phyloP scores from a whole-genome alignment of 1,140 invertebrate genomes.

The Drepana arcuata region DNA sequence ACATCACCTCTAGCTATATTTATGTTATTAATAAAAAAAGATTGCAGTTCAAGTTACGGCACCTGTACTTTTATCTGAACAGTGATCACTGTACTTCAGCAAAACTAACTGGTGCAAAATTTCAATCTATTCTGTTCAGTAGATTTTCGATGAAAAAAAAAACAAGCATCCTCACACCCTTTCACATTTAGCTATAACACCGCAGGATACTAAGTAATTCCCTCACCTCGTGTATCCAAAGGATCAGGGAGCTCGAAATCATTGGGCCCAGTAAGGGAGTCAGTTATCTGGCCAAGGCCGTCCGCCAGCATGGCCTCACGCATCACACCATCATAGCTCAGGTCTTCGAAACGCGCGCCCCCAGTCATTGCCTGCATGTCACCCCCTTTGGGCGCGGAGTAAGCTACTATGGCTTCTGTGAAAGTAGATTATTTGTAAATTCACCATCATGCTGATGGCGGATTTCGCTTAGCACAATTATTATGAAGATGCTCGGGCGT shows the following conservation, averaged over 20 bases:
- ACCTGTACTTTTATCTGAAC: too few relatives aligned
- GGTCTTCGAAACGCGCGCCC: conserved; percentile 86
- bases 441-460: conserved; percentile 31
- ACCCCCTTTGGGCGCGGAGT: conserved; percentile 83
- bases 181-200: too few relatives aligned
- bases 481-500: conserved; percentile 20
- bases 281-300: conserved; percentile 91
- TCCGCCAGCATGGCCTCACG: conserved; percentile 75
- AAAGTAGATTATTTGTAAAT: conserved; percentile 34
- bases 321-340: conserved; percentile 88
- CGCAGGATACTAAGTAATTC: background rate
- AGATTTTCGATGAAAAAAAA: too few relatives aligned
- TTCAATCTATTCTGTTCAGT: background rate
- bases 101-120: too few relatives aligned
- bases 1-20: too few relatives aligned
- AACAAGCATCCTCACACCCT: too few relatives aligned
- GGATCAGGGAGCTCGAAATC: conserved; percentile 72
- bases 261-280: conserved; percentile 74
- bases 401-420: conserved; percentile 82
- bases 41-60: too few relatives aligned
- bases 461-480: conserved; percentile 8
- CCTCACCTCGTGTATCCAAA: conserved; percentile 69
- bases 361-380: conserved; percentile 83
- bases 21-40: too few relatives aligned
- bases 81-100: too few relatives aligned